phyloP scores from a whole-genome alignment of 2,888 invertebrate species.

The Spilosoma lubricipeda region DNA sequence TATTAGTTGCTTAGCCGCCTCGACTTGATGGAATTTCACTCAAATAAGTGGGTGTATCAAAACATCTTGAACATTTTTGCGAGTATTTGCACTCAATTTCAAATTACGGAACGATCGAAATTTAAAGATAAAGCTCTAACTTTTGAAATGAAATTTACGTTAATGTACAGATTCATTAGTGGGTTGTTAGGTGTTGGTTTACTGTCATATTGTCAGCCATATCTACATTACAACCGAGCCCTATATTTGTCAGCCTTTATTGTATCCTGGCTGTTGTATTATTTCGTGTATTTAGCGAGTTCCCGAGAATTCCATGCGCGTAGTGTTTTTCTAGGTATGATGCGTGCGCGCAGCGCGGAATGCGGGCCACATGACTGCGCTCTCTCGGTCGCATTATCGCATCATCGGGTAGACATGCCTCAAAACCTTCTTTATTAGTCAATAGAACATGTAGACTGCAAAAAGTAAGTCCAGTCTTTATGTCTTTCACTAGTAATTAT shows the following conservation, averaged over 20 bases:
- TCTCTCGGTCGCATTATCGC: conserved; percentile 56
- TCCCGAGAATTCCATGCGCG: conserved; percentile 69
- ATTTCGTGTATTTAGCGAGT: conserved; percentile 66
- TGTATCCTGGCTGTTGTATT: conserved; percentile 61
- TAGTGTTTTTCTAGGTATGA: conserved; percentile 72
- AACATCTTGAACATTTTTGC: conserved; percentile 16
- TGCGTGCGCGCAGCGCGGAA: conserved; percentile 66
- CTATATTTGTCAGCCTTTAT: conserved; percentile 44
- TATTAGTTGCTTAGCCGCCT: conserved; percentile 46
- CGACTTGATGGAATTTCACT: conserved; percentile 39
- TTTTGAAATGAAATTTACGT: neutral
- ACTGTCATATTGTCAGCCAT: conserved; percentile 4
- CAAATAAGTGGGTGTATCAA: conserved; percentile 30
- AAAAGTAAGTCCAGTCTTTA: conserved; percentile 23
- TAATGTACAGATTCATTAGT: neutral
- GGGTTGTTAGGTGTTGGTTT: neutral
- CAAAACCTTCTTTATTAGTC: conserved; percentile 41
- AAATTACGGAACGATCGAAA: conserved; percentile 5
- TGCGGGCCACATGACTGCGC: conserved; percentile 59
- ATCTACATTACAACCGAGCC: conserved; percentile 12
- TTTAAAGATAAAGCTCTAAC: conserved; percentile 19
- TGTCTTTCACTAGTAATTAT: conserved; percentile 8
- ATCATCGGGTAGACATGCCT: conserved; percentile 45
- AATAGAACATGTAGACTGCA: conserved; percentile 35
- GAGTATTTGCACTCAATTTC: conserved; percentile 9